A percentile compares a stretch with the other conserved stretches of the same genome.
Evolutionary conservation across 1,140 invertebrate species (phyloP).

Genomic region (Ips typographus): DNA sequence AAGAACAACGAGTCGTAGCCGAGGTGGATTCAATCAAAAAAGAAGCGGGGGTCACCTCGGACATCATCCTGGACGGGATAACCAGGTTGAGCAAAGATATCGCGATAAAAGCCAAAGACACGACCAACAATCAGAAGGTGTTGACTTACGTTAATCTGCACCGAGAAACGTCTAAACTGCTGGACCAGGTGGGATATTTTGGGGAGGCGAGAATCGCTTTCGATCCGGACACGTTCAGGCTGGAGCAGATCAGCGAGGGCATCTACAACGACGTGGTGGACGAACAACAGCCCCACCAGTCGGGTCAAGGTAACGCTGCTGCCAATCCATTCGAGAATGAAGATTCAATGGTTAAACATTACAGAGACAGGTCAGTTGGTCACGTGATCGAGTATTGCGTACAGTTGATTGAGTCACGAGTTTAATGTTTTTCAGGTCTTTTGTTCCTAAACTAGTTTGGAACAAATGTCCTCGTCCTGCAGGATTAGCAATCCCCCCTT

Average conservation of each 20-base stretch:
- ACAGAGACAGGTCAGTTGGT: constrained; percentile 50
- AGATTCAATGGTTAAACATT: constrained; percentile 53
- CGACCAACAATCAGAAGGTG: constrained; percentile 24
- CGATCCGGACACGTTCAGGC: constrained; percentile 57
- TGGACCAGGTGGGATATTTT: constrained; percentile 58
- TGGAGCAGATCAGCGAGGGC: constrained; percentile 54
- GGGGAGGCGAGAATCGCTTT: constrained; percentile 56
- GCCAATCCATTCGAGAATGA: constrained; percentile 55
- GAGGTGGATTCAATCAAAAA: constrained; percentile 27
- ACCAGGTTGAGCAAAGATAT: constrained; percentile 23
- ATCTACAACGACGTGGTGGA: constrained; percentile 56
- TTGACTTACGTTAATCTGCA: constrained; percentile 54
- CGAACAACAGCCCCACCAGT: constrained; percentile 48
- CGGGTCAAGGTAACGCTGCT: constrained; percentile 43
- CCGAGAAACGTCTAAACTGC: constrained; percentile 54
- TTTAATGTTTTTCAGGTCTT: constrained; percentile 40
- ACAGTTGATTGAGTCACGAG: constrained; percentile 16
- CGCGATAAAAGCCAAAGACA: constrained; percentile 6
- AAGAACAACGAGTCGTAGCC: constrained; percentile 18
- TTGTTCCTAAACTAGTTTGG: constrained; percentile 56
- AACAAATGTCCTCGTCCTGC: constrained; percentile 60
- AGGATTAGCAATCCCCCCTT: constrained; percentile 60
- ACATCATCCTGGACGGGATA: constrained; percentile 16
- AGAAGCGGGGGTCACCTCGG: constrained; percentile 20
- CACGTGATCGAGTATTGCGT: background rate